Evolutionary conservation across 53 echinoderm and acorn worm species (phyloP).

Genomic region (Paracentrotus lividus): DNA sequence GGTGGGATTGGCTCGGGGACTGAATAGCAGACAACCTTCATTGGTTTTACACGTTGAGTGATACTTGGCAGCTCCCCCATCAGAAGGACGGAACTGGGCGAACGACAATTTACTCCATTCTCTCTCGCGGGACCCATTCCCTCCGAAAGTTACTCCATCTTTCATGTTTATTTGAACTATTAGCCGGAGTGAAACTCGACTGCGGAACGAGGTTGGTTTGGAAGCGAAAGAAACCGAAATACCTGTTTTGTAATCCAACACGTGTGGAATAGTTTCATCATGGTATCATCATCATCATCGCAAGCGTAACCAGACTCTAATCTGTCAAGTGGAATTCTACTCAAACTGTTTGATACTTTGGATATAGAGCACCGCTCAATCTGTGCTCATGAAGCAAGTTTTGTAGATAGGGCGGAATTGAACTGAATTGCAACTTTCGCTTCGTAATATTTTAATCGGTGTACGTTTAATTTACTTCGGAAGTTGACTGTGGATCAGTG

Average conservation of each 20-base stretch:
- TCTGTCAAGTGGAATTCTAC: slow-evolving; percentile 28
- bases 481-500: neutral
- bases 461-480: slow-evolving; percentile 20
- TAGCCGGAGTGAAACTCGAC: neutral
- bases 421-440: slow-evolving; percentile 3
- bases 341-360: neutral
- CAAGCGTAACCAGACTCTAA: slow-evolving; percentile 1
- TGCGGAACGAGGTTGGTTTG: neutral
- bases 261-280: slow-evolving; percentile 55
- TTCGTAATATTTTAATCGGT: neutral
- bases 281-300: slow-evolving; percentile 54
- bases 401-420: neutral
- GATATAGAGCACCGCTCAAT: neutral
- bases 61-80: neutral
- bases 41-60: neutral
- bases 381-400: neutral
- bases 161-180: neutral
- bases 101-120: neutral
- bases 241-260: slow-evolving; percentile 1
- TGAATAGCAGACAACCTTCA: slow-evolving; percentile 1
- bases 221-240: slow-evolving; percentile 16
- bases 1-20: neutral
- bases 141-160: neutral
- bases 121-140: neutral
- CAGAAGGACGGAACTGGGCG: slow-evolving; percentile 8